A percentile compares a stretch with the other conserved stretches of the same genome.
phyloP scores from a whole-genome alignment of 53 echinoderm and acorn worm genomes.

The Antedon mediterranea region DNA sequence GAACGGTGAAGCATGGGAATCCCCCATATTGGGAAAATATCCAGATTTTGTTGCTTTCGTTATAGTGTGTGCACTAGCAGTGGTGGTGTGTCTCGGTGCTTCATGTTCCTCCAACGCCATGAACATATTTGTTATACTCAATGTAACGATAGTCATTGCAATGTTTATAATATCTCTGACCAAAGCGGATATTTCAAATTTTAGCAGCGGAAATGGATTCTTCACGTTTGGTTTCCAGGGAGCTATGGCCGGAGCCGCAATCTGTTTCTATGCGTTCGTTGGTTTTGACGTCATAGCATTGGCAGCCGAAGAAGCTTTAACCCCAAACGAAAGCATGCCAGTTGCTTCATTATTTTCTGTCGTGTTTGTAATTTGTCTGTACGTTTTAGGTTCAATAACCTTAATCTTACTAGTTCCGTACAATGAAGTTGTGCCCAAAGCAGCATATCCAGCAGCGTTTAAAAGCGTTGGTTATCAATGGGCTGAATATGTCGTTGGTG shows the following conservation, averaged over 20 bases:
- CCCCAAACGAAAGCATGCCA: slow-evolving; percentile 37
- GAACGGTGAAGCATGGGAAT: too few species aligned
- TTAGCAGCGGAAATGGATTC: slow-evolving; percentile 10
- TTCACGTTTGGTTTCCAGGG: slow-evolving; percentile 34
- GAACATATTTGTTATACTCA: slow-evolving; percentile 20
- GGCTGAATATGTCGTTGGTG: slow-evolving; percentile 46
- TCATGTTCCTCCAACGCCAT: slow-evolving; percentile 17
- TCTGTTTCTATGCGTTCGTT: slow-evolving; percentile 52
- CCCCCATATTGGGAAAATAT: slow-evolving; percentile 27
- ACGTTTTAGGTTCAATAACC: slow-evolving; percentile 31
- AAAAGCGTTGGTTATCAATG: slow-evolving; percentile 24
- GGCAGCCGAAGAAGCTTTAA: slow-evolving; percentile 45
- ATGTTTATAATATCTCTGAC: slow-evolving; percentile 13
- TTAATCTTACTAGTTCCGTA: slow-evolving; percentile 49
- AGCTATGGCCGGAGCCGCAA: slow-evolving; percentile 38
- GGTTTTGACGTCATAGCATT: slow-evolving; percentile 62
- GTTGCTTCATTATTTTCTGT: slow-evolving; percentile 30
- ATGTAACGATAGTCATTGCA: slow-evolving; percentile 21
- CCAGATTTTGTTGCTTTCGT: slow-evolving; percentile 35
- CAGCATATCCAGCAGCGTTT: slow-evolving; percentile 44
- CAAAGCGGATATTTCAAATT: background rate
- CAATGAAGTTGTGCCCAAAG: slow-evolving; percentile 14
- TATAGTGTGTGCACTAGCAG: slow-evolving; percentile 19
- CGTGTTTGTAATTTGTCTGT: slow-evolving; percentile 18
- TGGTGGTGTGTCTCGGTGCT: slow-evolving; percentile 34